Percentiles rank a stretch among this genome's conserved stretches.
Conservation (phyloP, 2,113 vertebrate species). For the Phaetusa simplex region DNA sequence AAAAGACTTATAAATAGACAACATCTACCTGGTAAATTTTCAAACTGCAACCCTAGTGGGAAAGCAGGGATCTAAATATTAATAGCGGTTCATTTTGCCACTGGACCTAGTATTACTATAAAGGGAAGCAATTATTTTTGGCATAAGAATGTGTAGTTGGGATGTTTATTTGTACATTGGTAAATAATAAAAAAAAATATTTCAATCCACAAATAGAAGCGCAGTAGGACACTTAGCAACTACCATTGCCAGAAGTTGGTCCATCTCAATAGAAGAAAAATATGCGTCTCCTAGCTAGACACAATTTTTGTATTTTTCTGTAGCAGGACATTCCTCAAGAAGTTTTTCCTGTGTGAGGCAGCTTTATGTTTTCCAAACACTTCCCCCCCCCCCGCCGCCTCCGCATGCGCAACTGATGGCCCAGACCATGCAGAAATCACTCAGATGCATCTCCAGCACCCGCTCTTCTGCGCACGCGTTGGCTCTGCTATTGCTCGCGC, state of each 20-base stretch:
- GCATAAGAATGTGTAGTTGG: neutral
- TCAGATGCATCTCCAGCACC: neutral
- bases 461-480: neutral
- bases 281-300: rapidly evolving
- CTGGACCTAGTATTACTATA: neutral
- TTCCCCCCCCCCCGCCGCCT: neutral
- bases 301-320: neutral
- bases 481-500: slow-evolving; percentile 6
- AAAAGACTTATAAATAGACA: neutral
- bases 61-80: neutral
- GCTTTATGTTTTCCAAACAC: neutral
- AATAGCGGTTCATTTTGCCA: neutral
- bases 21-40: neutral
- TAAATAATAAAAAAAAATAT: neutral
- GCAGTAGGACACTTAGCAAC: neutral
- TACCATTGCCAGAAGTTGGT: neutral
- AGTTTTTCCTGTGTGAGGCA: neutral
- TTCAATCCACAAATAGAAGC: neutral
- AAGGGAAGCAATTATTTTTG: neutral
- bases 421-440: slow-evolving; percentile 24
- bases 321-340: neutral
- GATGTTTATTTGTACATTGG: neutral
- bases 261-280: neutral
- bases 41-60: neutral
- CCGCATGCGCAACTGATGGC: neutral